Conservation (phyloP, 2,888 invertebrate species). For the Drosophila fungiperda region DNA sequence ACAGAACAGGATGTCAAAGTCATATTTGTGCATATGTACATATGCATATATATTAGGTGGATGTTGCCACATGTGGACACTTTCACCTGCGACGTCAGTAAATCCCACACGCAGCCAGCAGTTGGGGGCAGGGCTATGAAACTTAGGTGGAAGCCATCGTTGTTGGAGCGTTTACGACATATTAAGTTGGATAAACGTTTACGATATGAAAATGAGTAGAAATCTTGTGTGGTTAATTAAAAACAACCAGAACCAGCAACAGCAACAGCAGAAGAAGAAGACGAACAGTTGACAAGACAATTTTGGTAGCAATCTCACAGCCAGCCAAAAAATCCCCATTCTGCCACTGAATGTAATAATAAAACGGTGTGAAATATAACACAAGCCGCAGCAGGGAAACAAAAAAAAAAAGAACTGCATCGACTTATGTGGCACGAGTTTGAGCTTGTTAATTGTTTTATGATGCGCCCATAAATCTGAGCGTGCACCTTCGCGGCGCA, state of each 20-base stretch:
- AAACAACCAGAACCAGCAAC: constrained; percentile 35
- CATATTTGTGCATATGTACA: constrained; percentile 17
- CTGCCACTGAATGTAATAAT: constrained; percentile 52
- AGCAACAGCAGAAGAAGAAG: constrained; percentile 23
- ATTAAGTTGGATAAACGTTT: constrained; percentile 83
- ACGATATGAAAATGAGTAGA: constrained; percentile 80
- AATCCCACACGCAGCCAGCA: constrained; percentile 44
- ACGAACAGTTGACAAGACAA: constrained; percentile 32
- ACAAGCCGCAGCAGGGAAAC: constrained; percentile 46
- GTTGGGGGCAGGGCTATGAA: constrained; percentile 41
- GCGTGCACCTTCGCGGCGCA: constrained; percentile 44
- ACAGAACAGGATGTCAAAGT: constrained; percentile 22
- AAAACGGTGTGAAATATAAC: constrained; percentile 78
- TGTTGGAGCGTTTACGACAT: constrained; percentile 76
- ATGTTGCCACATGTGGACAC: constrained; percentile 29
- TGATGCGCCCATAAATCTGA: constrained; percentile 79
- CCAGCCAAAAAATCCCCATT: constrained; percentile 18
- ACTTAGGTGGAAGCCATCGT: constrained; percentile 67
- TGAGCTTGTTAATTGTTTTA: constrained; percentile 81
- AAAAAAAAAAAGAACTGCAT: constrained; percentile 24
- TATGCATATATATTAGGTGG: constrained; percentile 7
- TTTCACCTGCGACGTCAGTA: constrained; percentile 68
- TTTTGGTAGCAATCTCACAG: constrained; percentile 24
- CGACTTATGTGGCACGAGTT: constrained; percentile 82
- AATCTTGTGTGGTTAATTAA: constrained; percentile 82